These are phyloP conservation scores for Melitaea cinxia DNA, from an alignment of 1,140 invertebrate genomes.

Conservation along the genomic window DNA sequence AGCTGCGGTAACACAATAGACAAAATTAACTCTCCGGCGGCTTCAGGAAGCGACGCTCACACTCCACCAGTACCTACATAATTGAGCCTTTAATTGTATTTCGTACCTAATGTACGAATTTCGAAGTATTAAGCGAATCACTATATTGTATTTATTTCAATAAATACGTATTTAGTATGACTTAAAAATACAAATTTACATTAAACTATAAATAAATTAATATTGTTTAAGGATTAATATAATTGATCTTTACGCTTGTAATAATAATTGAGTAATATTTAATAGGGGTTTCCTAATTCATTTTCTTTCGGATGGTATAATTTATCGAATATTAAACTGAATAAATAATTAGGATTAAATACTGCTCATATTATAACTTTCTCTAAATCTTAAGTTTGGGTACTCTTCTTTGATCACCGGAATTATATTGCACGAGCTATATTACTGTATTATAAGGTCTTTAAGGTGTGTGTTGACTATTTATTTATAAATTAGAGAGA, in stretches of 20 bases:
- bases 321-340: too few species aligned
- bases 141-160: neutral
- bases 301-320: too few species aligned
- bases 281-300: neutral
- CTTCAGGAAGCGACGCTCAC: constrained; percentile 5
- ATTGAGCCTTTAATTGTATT: constrained; percentile 20
- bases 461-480: too few species aligned
- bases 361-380: too few species aligned
- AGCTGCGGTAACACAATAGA: neutral
- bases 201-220: neutral
- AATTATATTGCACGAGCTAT: too few species aligned
- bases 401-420: too few species aligned
- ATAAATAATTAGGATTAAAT: too few species aligned
- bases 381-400: too few species aligned
- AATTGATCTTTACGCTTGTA: neutral
- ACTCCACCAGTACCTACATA: neutral
- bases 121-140: constrained; percentile 2
- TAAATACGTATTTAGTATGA: neutral
- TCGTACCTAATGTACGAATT: constrained; percentile 10
- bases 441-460: too few species aligned
- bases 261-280: neutral
- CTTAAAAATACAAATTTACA: neutral
- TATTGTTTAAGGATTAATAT: neutral
- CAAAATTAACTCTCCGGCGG: constrained; percentile 16
- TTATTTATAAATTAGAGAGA: too few species aligned